phyloP scores from a whole-genome alignment of 2,113 vertebrate genomes.

The Dromas ardeola region DNA sequence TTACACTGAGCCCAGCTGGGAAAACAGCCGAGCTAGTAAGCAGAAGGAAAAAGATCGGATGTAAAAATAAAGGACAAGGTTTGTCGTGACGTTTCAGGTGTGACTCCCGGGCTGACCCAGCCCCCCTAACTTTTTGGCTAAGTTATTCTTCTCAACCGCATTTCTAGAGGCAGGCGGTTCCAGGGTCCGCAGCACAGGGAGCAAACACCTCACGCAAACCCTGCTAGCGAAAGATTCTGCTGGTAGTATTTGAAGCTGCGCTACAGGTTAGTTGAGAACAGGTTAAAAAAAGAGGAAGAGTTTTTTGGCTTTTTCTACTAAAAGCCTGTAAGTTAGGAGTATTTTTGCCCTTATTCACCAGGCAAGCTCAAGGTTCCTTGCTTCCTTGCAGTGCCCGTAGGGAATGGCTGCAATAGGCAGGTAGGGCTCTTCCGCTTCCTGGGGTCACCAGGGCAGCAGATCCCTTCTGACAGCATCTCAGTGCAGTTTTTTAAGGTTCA shows the following conservation, averaged over 20 bases:
- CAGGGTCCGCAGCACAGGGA: neutral
- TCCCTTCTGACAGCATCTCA: neutral
- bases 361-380: neutral
- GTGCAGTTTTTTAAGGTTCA: neutral
- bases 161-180: neutral
- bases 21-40: neutral
- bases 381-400: neutral
- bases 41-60: neutral
- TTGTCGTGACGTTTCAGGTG: neutral
- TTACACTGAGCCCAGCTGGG: neutral
- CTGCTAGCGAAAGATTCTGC: neutral
- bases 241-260: constrained; percentile 16
- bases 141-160: neutral
- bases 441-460: neutral
- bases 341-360: neutral
- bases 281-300: neutral
- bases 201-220: neutral
- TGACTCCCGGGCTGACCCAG: fast-evolving
- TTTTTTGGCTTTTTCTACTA: neutral
- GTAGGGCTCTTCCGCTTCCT: neutral
- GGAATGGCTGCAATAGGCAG: neutral
- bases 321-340: neutral
- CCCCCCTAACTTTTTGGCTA: neutral
- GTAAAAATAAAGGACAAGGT: neutral
- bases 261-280: neutral